A percentile compares a stretch with the other conserved stretches of the same genome.
phyloP scores from a whole-genome alignment of 1,140 invertebrate species.

The Zaprionus taronus region DNA sequence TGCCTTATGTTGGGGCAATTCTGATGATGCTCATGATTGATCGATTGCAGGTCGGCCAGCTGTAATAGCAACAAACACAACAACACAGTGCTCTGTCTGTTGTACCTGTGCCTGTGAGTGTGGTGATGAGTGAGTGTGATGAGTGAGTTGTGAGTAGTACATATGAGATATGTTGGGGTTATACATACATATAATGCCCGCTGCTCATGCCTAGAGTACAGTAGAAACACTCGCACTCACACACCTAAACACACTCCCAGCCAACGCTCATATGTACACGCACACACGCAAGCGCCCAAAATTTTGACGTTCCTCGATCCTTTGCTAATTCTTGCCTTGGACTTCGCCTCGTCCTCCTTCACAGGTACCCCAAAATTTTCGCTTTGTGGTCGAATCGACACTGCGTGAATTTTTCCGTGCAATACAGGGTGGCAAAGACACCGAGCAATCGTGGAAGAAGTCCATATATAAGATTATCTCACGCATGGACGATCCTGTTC shows the following conservation, averaged over 20 bases:
- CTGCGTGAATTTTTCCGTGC: slow-evolving; percentile 99
- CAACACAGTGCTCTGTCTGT: slow-evolving; percentile 6
- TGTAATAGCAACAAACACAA: background rate
- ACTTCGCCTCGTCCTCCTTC: slow-evolving; percentile 9
- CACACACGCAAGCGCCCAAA: slow-evolving; percentile 16
- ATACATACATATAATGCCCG: too few species aligned
- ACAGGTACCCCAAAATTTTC: slow-evolving; percentile 98
- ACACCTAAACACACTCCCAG: slow-evolving; percentile 14
- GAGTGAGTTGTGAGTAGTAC: background rate
- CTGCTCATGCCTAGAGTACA: slow-evolving; percentile 13
- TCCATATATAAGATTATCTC: slow-evolving; percentile 99
- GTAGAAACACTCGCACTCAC: slow-evolving; percentile 35
- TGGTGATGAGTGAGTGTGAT: slow-evolving; percentile 14
- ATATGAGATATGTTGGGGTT: too few species aligned
- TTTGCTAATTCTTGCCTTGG: slow-evolving; percentile 25
- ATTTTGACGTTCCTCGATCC: slow-evolving; percentile 17
- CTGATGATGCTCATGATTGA: background rate
- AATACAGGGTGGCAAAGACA: slow-evolving; percentile 97
- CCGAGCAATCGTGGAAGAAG: slow-evolving; percentile 99
- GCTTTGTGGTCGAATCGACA: slow-evolving; percentile 98
- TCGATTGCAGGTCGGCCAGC: slow-evolving; percentile 16
- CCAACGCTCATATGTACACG: slow-evolving; percentile 16
- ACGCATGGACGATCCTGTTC: slow-evolving; percentile 98
- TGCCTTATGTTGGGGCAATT: background rate
- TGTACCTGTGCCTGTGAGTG: slow-evolving; percentile 13